Evolutionary conservation across 1,140 invertebrate genomes (phyloP).

Genomic region (Nixonia krombeini): DNA sequence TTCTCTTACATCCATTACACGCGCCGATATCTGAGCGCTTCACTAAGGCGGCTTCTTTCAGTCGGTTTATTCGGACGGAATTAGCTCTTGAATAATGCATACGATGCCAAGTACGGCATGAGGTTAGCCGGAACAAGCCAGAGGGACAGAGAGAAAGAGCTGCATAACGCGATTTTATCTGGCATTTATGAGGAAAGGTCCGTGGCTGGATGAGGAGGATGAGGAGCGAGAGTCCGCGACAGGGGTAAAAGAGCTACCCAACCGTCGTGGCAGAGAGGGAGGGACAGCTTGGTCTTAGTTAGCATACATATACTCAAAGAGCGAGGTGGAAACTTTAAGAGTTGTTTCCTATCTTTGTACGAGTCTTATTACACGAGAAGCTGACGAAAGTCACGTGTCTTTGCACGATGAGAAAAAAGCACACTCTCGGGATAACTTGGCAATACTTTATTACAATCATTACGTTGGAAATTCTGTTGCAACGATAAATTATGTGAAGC

Average conservation of each 20-base stretch:
- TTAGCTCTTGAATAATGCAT: conserved; percentile 69
- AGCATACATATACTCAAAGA: conserved; percentile 35
- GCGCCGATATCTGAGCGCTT: conserved; percentile 51
- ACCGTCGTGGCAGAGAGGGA: conserved; percentile 17
- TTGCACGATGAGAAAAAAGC: too few species aligned
- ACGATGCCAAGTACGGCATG: conserved; percentile 38
- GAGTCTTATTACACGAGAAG: conserved; percentile 48
- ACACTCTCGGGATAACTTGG: too few species aligned
- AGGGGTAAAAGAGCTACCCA: neutral
- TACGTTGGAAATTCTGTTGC: too few species aligned
- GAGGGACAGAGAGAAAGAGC: conserved; percentile 49
- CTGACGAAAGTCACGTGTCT: too few species aligned
- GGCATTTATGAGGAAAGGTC: conserved; percentile 60
- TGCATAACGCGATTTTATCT: conserved; percentile 64
- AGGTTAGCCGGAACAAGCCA: conserved; percentile 40
- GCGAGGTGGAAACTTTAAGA: conserved; percentile 46
- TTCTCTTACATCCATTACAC: conserved; percentile 53
- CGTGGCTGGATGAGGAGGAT: conserved; percentile 35
- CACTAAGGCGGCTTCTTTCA: conserved; percentile 52
- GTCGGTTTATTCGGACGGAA: conserved; percentile 59
- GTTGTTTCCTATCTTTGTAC: conserved; percentile 44
- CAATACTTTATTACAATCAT: too few species aligned
- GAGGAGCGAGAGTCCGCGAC: conserved; percentile 42
- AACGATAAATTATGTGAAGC: too few species aligned
- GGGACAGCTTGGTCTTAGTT: conserved; percentile 33